Base-by-base conservation (phyloP, 2,797 vertebrate genomes). In the Phoxinus dragarum region DNA sequence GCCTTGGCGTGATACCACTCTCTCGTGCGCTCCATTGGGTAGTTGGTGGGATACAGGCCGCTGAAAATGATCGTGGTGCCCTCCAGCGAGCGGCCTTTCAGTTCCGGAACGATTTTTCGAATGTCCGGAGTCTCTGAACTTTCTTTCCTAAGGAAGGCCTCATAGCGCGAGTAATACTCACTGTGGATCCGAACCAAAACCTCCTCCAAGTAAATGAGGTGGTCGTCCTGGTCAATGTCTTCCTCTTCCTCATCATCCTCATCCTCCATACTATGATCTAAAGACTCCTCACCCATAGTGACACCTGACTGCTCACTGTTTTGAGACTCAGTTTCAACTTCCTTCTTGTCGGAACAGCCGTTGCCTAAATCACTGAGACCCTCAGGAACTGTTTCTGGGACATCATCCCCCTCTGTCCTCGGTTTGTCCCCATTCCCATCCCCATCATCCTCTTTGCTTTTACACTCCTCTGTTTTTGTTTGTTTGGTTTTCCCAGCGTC, bases 221-320 rank as follows among this genome's bases (percentile, higher is more conserved):
- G 98, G 91, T 99, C 98, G 0, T 99, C 98, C 0, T 96, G 94
- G 74, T 99, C 98, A 0, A 89, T 90, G 72, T 99, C 97, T 0
- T 93, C 94, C 34, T 97, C 96, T 3, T 95, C 95, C n/a, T 95
- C 94, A 3, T 96, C 95, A 0, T 96, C 96, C 1, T 96, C 96
- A 0, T 99, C 97, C 84, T 97, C 98, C 94, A 98, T 95, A 40
- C 96, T 98, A 93, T 98, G 98, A 90, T 99, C 97, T 88, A 98
- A 93, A 69, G 97, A 96, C 92, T 98, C 98, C 89, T 98, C 98
- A 0, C 97, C 97, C 87, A 96, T 96, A 0, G 98, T 99, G 90
- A 99, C 94, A 4, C 97, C 98, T 1, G 98, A 99, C 47, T 97
- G 97, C 84, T 99, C 98, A 16, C 98, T 99, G 73, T 97, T 99